A percentile compares a stretch with the other conserved stretches of the same genome.
These are phyloP conservation scores for Morphnarchus princeps DNA, from an alignment of 2,113 vertebrate species.

Conservation along the genomic window DNA sequence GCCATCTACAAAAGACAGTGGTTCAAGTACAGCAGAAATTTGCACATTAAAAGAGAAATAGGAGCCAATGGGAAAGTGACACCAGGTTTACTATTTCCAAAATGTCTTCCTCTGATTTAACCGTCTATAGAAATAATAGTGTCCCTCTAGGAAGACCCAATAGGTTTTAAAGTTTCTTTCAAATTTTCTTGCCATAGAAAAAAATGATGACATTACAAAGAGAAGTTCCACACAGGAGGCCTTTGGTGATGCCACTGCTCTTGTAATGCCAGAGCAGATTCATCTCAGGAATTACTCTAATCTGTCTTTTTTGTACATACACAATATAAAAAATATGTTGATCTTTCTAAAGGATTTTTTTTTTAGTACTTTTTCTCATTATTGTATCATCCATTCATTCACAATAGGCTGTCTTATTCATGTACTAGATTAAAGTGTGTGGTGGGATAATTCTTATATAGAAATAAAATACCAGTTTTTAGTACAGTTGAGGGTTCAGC, in stretches of 20 bases:
- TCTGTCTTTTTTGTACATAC: not conserved
- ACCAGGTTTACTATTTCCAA: conserved; percentile 12
- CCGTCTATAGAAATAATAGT: not conserved
- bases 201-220: not conserved
- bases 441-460: not conserved
- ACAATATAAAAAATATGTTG: not conserved
- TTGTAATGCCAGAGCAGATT: not conserved
- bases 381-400: not conserved
- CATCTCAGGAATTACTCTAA: not conserved
- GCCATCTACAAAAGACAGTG: not conserved
- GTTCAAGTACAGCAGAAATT: not conserved
- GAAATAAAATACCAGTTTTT: not conserved
- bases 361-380: not conserved
- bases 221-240: not conserved
- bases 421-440: not conserved
- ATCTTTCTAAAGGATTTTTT: not conserved
- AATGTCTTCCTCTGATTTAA: not conserved
- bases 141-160: not conserved
- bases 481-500: not conserved
- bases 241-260: not conserved
- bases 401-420: not conserved
- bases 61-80: not conserved
- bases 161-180: conserved; percentile 10
- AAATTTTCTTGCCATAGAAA: not conserved
- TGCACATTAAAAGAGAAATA: not conserved